Base-by-base conservation (phyloP, 2,888 invertebrate genomes). In the Drosophila merina region DNA sequence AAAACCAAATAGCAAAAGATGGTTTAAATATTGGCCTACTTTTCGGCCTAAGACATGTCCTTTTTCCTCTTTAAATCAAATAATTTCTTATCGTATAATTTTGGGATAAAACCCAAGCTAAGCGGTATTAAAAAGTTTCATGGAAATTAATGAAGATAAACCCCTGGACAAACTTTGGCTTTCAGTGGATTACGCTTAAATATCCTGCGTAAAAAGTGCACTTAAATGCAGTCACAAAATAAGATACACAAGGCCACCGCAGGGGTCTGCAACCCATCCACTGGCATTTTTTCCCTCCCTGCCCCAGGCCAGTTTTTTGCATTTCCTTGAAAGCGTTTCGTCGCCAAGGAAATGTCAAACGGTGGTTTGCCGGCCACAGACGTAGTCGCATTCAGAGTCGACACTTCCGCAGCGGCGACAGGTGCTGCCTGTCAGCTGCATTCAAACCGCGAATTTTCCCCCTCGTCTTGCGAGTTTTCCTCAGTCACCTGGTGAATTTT, bases 351-450 rank as follows among this genome's bases (percentile, higher is more conserved):
- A 82, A 86, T 83, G 78, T 80, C 82, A 70, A 72, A 64, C 75
- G 72, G 66, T 72, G 80, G 78, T 80, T 58, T 64, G 63, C 52
- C 51, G 63, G 63, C 45, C 45, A 42, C 62, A 48, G 48, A 60
- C 51, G 63, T 52, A 52, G 25, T 45, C 48, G 42, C 44, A 36
- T 33, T 72, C 68, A 45, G 77, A 74, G 56, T 58, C 68, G 59
- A 68, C 68, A 68, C 59, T 40, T 64, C 75, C 50, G 58, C 57
- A 57, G 42, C 55, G 67, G 60, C 71, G 84, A 75, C 84, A 83
- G 86, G 79, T 84, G 79, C 72, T 76, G 76, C 70, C 77, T 79
- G 79, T 84, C 81, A 76, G 73, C 60, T 66, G 80, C 80, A 82
- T 71, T 66, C 73, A 73, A 82, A 72, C 66, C 72, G 64, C 59